Percentiles rank a stretch among this genome's conserved stretches.
These are phyloP conservation scores for Pseudomugil gertrudae DNA, from an alignment of 2,797 vertebrate species.

Conservation along the genomic window DNA sequence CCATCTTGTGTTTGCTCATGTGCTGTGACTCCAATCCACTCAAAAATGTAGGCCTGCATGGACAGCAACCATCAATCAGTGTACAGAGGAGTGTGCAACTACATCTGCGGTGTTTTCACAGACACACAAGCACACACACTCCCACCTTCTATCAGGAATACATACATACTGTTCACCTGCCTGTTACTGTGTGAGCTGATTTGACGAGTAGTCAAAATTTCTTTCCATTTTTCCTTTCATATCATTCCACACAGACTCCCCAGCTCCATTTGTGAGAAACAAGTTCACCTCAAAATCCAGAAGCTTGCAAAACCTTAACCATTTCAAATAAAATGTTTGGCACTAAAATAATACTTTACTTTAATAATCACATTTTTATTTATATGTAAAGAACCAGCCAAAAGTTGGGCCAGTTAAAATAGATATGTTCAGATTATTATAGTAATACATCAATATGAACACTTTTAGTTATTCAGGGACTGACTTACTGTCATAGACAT, in stretches of 20 bases:
- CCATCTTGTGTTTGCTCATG: constrained; percentile 74
- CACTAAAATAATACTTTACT: background rate
- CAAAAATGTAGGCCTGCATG: constrained; percentile 72
- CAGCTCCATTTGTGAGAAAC: constrained; percentile 19
- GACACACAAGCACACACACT: constrained; percentile 27
- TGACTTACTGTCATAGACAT: background rate
- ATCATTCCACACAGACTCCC: constrained; percentile 35
- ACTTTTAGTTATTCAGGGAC: background rate
- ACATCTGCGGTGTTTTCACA: constrained; percentile 58
- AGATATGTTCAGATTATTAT: background rate
- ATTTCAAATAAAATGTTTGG: background rate
- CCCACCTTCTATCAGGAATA: constrained; percentile 48
- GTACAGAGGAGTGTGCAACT: constrained; percentile 60
- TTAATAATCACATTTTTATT: background rate
- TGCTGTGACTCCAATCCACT: constrained; percentile 76
- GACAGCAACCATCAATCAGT: constrained; percentile 79
- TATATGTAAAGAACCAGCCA: too few relatives aligned
- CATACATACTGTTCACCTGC: constrained; percentile 57
- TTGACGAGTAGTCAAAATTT: constrained; percentile 36
- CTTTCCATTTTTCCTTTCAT: constrained; percentile 20
- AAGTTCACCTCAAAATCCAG: constrained; percentile 7
- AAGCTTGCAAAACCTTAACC: background rate
- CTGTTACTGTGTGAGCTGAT: constrained; percentile 53
- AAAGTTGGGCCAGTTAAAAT: too few relatives aligned
- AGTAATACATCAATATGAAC: too few relatives aligned